These are phyloP conservation scores for Drosophila ambigua DNA, from an alignment of 1,140 invertebrate species.

Conservation along the genomic window DNA sequence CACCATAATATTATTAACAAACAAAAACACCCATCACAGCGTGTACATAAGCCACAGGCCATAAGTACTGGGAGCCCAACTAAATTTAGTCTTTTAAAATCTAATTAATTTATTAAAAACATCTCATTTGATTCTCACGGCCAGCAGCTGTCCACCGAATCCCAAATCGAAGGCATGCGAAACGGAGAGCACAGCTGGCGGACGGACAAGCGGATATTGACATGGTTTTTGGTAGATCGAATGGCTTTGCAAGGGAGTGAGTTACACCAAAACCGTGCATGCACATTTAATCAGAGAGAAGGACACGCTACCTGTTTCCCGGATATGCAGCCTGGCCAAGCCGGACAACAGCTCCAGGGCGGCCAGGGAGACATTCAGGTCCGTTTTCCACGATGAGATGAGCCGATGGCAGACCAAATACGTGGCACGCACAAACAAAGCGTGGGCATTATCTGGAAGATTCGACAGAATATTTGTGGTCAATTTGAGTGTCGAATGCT, in stretches of 20 bases:
- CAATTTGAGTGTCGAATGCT: background rate
- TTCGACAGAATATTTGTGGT: background rate
- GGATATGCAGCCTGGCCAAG: constrained; percentile 92
- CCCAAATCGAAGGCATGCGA: too few relatives aligned
- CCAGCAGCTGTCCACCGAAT: too few relatives aligned
- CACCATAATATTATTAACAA: too few relatives aligned
- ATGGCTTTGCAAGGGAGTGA: constrained; percentile 32
- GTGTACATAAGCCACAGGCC: too few relatives aligned
- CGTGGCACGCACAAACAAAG: constrained; percentile 94
- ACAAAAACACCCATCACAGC: too few relatives aligned
- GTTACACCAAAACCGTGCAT: constrained; percentile 11
- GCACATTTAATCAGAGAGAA: background rate
- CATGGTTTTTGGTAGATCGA: background rate
- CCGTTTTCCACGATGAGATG: constrained; percentile 97
- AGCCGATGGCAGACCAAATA: constrained; percentile 96
- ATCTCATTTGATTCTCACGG: too few relatives aligned
- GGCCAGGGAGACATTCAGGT: constrained; percentile 96
- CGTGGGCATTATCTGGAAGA: constrained; percentile 84
- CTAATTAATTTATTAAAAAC: too few relatives aligned
- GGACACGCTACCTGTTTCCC: constrained; percentile 90
- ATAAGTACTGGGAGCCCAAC: too few relatives aligned
- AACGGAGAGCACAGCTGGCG: too few relatives aligned
- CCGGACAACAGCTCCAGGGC: constrained; percentile 96
- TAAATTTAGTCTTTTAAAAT: too few relatives aligned
- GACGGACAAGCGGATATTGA: constrained; percentile 5